Conservation (phyloP, 2,113 vertebrate species). For the Odocoileus virginianus region DNA sequence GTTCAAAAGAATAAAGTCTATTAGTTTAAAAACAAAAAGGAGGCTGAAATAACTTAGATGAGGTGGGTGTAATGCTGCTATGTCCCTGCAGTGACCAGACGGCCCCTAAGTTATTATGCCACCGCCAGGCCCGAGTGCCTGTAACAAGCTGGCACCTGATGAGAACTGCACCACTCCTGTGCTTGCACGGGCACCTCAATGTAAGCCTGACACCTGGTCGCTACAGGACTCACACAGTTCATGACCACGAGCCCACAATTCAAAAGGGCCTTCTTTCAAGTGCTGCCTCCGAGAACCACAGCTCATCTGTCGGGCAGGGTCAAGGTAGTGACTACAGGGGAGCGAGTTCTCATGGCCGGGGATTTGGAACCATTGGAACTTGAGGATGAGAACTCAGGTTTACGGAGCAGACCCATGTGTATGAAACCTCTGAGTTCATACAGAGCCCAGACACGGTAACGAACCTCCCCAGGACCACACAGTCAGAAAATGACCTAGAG, state of each 20-base stretch:
- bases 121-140: background rate
- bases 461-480: background rate
- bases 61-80: background rate
- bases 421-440: background rate
- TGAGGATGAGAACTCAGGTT: background rate
- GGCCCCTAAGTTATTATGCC: background rate
- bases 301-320: background rate
- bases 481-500: background rate
- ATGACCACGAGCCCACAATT: background rate
- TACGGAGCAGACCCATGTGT: background rate
- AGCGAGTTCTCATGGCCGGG: background rate
- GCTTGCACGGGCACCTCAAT: accelerated
- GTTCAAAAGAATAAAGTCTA: background rate
- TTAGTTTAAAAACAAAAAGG: background rate
- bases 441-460: background rate
- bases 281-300: background rate
- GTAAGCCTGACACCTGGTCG: background rate
- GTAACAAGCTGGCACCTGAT: background rate
- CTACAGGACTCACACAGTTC: background rate
- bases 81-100: background rate
- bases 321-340: background rate
- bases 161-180: background rate
- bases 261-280: background rate
- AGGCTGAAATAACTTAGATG: background rate
- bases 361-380: background rate